Evolutionary conservation across 2,113 vertebrate genomes (phyloP).

Genomic region (Patagioenas fasciata): DNA sequence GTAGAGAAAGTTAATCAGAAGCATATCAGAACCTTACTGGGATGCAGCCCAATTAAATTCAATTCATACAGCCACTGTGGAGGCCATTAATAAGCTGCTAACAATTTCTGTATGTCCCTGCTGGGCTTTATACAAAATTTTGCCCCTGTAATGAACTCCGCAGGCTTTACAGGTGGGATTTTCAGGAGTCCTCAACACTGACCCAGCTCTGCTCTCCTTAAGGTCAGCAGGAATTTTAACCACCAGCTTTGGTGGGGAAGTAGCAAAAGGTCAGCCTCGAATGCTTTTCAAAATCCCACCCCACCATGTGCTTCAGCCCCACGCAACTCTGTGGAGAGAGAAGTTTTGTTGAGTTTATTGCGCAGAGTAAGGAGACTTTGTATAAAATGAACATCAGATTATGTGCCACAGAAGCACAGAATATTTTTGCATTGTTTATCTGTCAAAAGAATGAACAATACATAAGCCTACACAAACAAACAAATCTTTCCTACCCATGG

Average conservation of each 20-base stretch:
- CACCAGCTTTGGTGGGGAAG: not conserved
- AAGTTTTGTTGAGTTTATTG: not conserved
- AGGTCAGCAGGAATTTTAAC: slow-evolving; percentile 61
- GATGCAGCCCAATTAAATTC: slow-evolving; percentile 60
- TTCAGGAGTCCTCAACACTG: slow-evolving; percentile 28
- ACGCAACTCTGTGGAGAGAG: not conserved
- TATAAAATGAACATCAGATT: not conserved
- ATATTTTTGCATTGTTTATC: slow-evolving; percentile 9
- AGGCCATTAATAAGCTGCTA: slow-evolving; percentile 60
- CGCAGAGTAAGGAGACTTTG: not conserved
- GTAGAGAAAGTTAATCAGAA: slow-evolving; percentile 47
- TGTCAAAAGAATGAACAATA: not conserved
- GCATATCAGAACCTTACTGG: slow-evolving; percentile 24
- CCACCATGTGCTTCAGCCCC: not conserved
- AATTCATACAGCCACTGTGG: slow-evolving; percentile 15
- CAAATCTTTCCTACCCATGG: not conserved
- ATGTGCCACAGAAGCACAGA: not conserved
- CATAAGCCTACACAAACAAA: not conserved
- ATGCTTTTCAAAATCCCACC: slow-evolving; percentile 23
- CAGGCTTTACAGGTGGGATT: slow-evolving; percentile 63
- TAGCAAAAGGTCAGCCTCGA: slow-evolving; percentile 18
- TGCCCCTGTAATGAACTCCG: slow-evolving; percentile 58
- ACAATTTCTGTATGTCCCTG: slow-evolving; percentile 48
- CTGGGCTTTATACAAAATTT: slow-evolving; percentile 57
- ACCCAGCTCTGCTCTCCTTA: slow-evolving; percentile 44